Percentiles rank a stretch among this genome's conserved stretches.
Conservation (phyloP, 2,797 vertebrate species). For the Mormyrops attenuatus region DNA sequence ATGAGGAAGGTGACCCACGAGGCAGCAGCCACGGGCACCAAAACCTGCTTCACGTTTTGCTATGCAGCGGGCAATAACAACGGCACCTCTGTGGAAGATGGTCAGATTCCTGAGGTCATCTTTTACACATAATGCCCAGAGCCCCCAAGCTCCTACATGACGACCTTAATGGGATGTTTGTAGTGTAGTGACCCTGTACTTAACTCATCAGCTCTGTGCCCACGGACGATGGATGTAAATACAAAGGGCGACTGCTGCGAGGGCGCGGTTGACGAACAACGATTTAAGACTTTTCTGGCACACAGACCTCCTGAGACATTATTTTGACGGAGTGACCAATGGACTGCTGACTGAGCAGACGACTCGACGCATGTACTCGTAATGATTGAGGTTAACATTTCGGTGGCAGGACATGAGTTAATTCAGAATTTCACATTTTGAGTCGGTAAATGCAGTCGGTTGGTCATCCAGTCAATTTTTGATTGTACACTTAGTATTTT, state of each 20-base stretch:
- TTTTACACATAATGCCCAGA: slow-evolving; percentile 80
- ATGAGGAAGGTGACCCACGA: slow-evolving; percentile 94
- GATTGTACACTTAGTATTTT: not conserved
- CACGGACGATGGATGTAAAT: slow-evolving; percentile 7
- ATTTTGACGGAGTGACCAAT: not conserved
- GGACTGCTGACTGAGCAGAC: not conserved
- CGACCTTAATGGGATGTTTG: slow-evolving; percentile 18
- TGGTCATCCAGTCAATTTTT: not conserved
- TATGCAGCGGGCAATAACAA: slow-evolving; percentile 98
- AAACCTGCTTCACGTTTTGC: slow-evolving; percentile 94
- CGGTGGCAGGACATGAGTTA: not conserved
- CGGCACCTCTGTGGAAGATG: slow-evolving; percentile 93
- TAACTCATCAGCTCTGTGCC: slow-evolving; percentile 19
- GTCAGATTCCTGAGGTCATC: slow-evolving; percentile 96
- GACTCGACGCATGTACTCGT: not conserved
- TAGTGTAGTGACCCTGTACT: slow-evolving; percentile 25
- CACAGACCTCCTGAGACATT: not conserved
- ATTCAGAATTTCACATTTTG: not conserved
- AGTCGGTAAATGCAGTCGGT: not conserved
- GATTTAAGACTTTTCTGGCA: not conserved
- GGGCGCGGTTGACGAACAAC: not conserved
- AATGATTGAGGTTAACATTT: not conserved
- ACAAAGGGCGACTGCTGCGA: not conserved
- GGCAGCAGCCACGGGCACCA: slow-evolving; percentile 76
- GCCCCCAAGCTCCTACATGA: slow-evolving; percentile 20